phyloP scores from a whole-genome alignment of 2,888 invertebrate species.

The Drosophila hamatofila region DNA sequence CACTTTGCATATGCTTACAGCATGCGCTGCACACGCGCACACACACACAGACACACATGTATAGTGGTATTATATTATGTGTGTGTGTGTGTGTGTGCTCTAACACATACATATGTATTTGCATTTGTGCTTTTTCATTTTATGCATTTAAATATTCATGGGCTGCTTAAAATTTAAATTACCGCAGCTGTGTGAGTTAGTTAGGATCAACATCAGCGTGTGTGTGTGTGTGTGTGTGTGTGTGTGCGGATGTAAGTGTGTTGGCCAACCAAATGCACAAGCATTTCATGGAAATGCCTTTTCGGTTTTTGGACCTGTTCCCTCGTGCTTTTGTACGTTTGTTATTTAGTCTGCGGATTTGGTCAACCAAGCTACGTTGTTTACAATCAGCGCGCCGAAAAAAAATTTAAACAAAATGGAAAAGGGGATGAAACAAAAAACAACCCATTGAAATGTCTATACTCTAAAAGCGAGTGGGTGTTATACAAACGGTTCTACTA shows the following conservation, averaged over 20 bases:
- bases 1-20: conserved; percentile 45
- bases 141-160: conserved; percentile 76
- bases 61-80: not conserved
- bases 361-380: conserved; percentile 49
- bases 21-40: not conserved
- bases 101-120: conserved; percentile 37
- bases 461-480: not conserved
- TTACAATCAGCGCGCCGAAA: conserved; percentile 41
- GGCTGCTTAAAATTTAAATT: conserved; percentile 72
- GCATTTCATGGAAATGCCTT: conserved; percentile 38
- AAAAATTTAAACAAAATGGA: conserved; percentile 16
- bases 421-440: conserved; percentile 2
- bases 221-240: not conserved
- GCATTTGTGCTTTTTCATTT: conserved; percentile 74
- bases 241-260: conserved; percentile 9
- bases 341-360: conserved; percentile 24
- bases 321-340: not conserved
- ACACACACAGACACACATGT: not conserved
- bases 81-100: not conserved
- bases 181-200: conserved; percentile 34
- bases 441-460: conserved; percentile 15
- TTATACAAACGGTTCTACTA: not conserved
- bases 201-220: conserved; percentile 2
- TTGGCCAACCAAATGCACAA: conserved; percentile 40
- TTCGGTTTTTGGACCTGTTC: conserved; percentile 15